Base-by-base conservation (phyloP, 2,888 invertebrate species). In the Heliconius sara region DNA sequence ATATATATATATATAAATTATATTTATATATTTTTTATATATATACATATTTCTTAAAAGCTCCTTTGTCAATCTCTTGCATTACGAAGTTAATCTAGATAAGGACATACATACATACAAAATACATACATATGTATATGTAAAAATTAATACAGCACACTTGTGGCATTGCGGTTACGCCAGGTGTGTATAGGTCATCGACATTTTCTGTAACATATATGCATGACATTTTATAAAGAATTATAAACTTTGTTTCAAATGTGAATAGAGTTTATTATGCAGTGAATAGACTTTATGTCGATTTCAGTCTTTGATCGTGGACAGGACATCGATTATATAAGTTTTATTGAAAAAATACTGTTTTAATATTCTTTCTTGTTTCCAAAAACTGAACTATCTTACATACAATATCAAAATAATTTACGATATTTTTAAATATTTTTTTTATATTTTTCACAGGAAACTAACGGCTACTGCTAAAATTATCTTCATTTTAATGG, bases 171-270 rank as follows among this genome's bases (percentile, higher is more conserved):
- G 87, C 85, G 86, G 86, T 87, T 86, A 80, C 82, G 84, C 85
- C 87, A 86, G 86, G 86, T 86, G 86, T 84, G 85, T 85, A 77
- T 85, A 82, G 86, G 87, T 87, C 87, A 86, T 86, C 86, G 87
- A 87, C 87, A 85, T 86, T 84, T 76, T 83, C 84, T 84, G 83
- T 85, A 84, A 83, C 86, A 82, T 83, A 84, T 83, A 83, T 81
- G 67, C 82, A 74, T 52, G 39, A 57, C 1, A 65, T 12, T n/a
- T n/a, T 39, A 10, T 76, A 77, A 70, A 52, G 27, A 34, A 83
- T 80, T 80, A 60, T 81, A 30, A 73, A 79, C 80, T 78, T 76
- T 83, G 82, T 30, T 2, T 1, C 0, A 1, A 12, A 0, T 5
- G 0, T 3, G 0, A 0, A 2, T 74, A 78, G 66, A 70, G 81